These are phyloP conservation scores for Byasa hedistus DNA, from an alignment of 2,888 invertebrate species.

Conservation along the genomic window DNA sequence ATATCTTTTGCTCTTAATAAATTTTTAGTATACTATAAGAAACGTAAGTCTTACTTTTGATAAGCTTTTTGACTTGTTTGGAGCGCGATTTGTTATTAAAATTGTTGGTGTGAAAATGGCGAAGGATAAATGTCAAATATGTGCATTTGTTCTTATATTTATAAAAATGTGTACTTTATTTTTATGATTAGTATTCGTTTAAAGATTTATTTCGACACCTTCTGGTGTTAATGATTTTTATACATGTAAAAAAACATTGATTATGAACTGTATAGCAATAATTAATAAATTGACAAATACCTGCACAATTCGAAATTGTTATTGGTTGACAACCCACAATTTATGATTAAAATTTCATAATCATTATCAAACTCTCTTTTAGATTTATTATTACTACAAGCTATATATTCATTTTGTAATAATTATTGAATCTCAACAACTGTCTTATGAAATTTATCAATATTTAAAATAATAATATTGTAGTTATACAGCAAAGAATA, in stretches of 20 bases:
- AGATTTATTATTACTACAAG: neutral
- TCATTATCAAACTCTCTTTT: neutral
- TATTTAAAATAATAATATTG: too few relatives aligned
- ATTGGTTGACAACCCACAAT: neutral
- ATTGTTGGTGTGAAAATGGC: constrained; percentile 56
- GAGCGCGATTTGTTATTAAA: constrained; percentile 32
- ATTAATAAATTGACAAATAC: neutral
- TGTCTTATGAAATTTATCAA: neutral
- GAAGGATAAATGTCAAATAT: constrained; percentile 57
- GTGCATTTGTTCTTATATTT: constrained; percentile 33
- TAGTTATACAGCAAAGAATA: too few relatives aligned
- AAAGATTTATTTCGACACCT: too few relatives aligned
- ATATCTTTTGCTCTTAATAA: constrained; percentile 9
- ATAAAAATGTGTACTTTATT: constrained; percentile 9
- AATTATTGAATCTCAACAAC: neutral
- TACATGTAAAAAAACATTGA: neutral
- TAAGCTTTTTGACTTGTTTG: constrained; percentile 11
- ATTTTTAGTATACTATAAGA: constrained; percentile 11
- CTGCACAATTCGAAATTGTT: neutral
- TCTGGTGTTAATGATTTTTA: too few relatives aligned
- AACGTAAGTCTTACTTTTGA: neutral
- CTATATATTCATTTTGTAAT: neutral
- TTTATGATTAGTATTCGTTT: neutral
- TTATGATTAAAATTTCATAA: neutral
- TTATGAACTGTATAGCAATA: neutral